A percentile compares a stretch with the other conserved stretches of the same genome.
These are phyloP conservation scores for Heliconius ismenius DNA, from an alignment of 2,888 invertebrate genomes.

Conservation along the genomic window DNA sequence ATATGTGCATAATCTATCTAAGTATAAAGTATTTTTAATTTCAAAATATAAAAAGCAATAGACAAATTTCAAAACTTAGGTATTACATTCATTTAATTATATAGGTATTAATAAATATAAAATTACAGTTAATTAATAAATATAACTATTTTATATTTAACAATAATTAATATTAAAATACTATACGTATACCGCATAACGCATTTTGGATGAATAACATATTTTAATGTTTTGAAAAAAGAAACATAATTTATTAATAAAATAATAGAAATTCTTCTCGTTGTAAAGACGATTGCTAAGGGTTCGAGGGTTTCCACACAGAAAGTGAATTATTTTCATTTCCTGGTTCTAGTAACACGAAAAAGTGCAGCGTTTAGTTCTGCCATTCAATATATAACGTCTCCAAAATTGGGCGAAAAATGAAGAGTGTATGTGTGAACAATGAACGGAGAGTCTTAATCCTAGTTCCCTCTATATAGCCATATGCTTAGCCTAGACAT, in stretches of 20 bases:
- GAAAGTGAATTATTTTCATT: neutral
- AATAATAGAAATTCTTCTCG: neutral
- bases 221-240: neutral
- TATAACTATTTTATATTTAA: neutral
- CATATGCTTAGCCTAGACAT: too few species aligned
- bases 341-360: neutral
- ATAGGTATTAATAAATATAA: neutral
- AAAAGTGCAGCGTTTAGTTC: too few species aligned
- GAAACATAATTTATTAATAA: neutral
- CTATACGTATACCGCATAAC: neutral
- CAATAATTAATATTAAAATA: constrained; percentile 1
- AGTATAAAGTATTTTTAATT: neutral
- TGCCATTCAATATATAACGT: too few species aligned
- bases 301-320: neutral
- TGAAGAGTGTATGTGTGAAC: too few species aligned
- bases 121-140: neutral
- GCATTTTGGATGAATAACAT: neutral
- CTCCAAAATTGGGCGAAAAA: too few species aligned
- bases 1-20: too few species aligned
- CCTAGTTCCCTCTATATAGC: too few species aligned
- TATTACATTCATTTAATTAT: neutral
- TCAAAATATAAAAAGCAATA: constrained; percentile 5
- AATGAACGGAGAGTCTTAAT: too few species aligned
- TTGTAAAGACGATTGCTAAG: too few species aligned
- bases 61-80: neutral